These are phyloP conservation scores for Schizopygopsis pylzovi DNA, from an alignment of 2,797 vertebrate species.

Conservation along the genomic window DNA sequence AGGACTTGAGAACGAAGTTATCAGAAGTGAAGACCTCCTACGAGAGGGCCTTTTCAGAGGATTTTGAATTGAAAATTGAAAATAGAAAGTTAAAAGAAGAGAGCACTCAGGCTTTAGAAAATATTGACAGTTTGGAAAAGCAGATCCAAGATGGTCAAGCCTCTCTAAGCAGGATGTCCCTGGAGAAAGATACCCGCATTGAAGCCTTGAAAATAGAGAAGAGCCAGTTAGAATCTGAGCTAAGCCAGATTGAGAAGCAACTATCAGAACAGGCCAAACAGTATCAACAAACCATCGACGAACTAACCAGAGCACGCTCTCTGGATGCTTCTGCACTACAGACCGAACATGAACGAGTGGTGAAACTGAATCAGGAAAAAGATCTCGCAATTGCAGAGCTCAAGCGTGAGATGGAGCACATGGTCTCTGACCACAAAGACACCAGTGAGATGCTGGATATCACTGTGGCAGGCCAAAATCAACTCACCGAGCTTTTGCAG, in stretches of 20 bases:
- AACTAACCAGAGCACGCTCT: slow-evolving; percentile 79
- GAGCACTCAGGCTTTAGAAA: slow-evolving; percentile 49
- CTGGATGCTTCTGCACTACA: slow-evolving; percentile 84
- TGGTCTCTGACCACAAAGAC: slow-evolving; percentile 83
- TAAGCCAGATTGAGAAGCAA: slow-evolving; percentile 78
- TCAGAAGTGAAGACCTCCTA: slow-evolving; percentile 77
- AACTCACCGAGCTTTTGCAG: slow-evolving; percentile 87
- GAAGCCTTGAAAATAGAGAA: slow-evolving; percentile 89
- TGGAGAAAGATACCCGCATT: slow-evolving; percentile 85
- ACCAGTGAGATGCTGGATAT: slow-evolving; percentile 89
- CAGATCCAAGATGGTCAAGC: slow-evolving; percentile 80
- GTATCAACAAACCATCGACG: slow-evolving; percentile 85
- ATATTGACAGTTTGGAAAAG: slow-evolving; percentile 74
- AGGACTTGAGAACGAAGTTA: slow-evolving; percentile 78
- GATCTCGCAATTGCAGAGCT: slow-evolving; percentile 86
- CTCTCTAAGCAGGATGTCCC: slow-evolving; percentile 72
- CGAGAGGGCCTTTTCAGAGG: slow-evolving; percentile 79
- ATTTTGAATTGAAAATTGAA: slow-evolving; percentile 85
- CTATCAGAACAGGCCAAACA: slow-evolving; percentile 81
- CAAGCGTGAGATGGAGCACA: slow-evolving; percentile 81
- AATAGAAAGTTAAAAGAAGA: slow-evolving; percentile 80
- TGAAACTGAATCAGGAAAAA: slow-evolving; percentile 88
- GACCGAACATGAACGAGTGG: slow-evolving; percentile 82
- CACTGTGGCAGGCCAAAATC: slow-evolving; percentile 89
- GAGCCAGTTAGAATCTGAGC: slow-evolving; percentile 80